A percentile compares a stretch with the other conserved stretches of the same genome.
These are phyloP conservation scores for Silurus lanzhouensis DNA, from an alignment of 2,797 vertebrate genomes.

Conservation along the genomic window DNA sequence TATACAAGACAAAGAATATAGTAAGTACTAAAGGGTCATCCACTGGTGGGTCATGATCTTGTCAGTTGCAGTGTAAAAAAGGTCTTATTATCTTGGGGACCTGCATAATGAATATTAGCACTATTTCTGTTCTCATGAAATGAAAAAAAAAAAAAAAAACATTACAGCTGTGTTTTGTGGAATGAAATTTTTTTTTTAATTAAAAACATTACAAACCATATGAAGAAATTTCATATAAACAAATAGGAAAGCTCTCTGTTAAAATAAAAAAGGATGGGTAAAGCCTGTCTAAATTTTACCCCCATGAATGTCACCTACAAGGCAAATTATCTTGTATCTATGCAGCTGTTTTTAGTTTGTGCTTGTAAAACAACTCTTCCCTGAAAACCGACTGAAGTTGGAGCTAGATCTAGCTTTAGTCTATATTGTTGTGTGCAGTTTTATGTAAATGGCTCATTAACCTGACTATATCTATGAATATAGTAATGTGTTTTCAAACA, in stretches of 20 bases:
- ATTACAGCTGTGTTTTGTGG: background rate
- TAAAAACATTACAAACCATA: constrained; percentile 9
- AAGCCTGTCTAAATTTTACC: constrained; percentile 41
- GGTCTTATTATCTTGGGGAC: background rate
- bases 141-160: background rate
- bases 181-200: background rate
- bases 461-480: constrained; percentile 62
- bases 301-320: constrained; percentile 55
- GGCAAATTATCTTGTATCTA: constrained; percentile 58
- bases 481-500: background rate
- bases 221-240: constrained; percentile 37
- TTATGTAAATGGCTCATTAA: constrained; percentile 49
- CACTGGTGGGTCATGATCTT: constrained; percentile 29
- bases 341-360: constrained; percentile 78
- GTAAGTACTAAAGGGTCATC: background rate
- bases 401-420: constrained; percentile 61
- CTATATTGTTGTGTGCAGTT: constrained; percentile 57
- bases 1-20: background rate
- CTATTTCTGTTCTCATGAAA: background rate
- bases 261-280: background rate
- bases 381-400: constrained; percentile 65
- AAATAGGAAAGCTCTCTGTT: constrained; percentile 44
- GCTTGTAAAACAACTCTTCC: constrained; percentile 76
- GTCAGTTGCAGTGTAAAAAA: background rate
- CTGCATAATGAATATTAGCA: background rate